These are phyloP conservation scores for Eonycteris spelaea DNA, from an alignment of 2,113 vertebrate species.

Conservation along the genomic window DNA sequence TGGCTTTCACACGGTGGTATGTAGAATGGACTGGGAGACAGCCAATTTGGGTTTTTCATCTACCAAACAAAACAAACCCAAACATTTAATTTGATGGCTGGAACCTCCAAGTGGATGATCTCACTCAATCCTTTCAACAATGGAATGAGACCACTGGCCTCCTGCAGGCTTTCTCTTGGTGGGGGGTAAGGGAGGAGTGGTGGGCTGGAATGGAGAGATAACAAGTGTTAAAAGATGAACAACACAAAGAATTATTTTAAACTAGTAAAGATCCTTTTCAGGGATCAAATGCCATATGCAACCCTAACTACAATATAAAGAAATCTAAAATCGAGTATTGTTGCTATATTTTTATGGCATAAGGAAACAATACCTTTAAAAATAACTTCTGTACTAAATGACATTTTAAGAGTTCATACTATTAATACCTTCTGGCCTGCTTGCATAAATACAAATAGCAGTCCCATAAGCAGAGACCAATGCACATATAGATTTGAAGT, in stretches of 20 bases:
- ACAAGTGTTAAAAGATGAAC: background rate
- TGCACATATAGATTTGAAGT: background rate
- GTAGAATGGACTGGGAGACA: background rate
- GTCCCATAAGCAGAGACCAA: background rate
- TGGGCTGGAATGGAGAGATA: background rate
- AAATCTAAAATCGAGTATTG: background rate
- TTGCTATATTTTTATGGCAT: background rate
- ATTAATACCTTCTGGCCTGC: background rate
- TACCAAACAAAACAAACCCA: conserved; percentile 30
- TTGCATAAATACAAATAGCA: background rate
- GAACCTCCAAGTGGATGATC: conserved; percentile 36
- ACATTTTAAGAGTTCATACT: background rate
- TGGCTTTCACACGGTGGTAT: conserved; percentile 17
- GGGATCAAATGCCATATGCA: background rate
- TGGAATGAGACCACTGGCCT: background rate
- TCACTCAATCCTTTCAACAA: background rate
- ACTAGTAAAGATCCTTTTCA: background rate
- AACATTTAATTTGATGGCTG: conserved; percentile 19
- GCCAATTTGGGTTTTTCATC: conserved; percentile 31
- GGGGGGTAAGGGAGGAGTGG: background rate
- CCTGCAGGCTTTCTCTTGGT: background rate
- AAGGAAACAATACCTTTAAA: background rate
- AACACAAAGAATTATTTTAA: background rate
- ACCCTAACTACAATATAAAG: background rate
- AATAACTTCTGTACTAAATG: background rate